phyloP scores from a whole-genome alignment of 2,888 invertebrate species.

The Apamea monoglypha region DNA sequence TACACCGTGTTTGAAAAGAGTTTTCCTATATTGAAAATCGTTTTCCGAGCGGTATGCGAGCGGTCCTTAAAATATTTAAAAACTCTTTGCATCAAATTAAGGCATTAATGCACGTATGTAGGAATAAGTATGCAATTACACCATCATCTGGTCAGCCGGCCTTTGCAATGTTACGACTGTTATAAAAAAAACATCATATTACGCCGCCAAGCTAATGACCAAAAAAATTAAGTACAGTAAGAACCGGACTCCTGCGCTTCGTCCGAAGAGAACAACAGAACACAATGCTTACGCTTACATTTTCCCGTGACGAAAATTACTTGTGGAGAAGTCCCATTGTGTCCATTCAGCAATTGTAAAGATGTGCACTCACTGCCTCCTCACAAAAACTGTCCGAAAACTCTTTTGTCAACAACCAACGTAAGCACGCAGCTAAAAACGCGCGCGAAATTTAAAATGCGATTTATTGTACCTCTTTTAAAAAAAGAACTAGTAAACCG shows the following conservation, averaged over 20 bases:
- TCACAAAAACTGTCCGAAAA: conserved; percentile 71
- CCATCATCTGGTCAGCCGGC: conserved; percentile 70
- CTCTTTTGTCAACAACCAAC: conserved; percentile 61
- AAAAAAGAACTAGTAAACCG: conserved; percentile 65
- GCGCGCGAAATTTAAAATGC: conserved; percentile 53
- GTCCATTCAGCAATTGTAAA: conserved; percentile 78
- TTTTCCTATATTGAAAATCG: conserved; percentile 6
- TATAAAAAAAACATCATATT: conserved; percentile 14
- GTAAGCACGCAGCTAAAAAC: conserved; percentile 15
- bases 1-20: background rate
- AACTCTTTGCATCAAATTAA: background rate
- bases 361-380: conserved; percentile 75
- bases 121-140: conserved; percentile 70
- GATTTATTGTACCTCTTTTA: conserved; percentile 49
- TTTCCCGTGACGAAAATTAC: conserved; percentile 86
- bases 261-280: conserved; percentile 72
- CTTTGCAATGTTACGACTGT: conserved; percentile 16
- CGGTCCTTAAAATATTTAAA: background rate
- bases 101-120: conserved; percentile 12
- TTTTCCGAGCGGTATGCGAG: background rate
- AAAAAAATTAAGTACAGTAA: conserved; percentile 47
- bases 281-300: conserved; percentile 88
- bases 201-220: background rate
- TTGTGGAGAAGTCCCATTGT: conserved; percentile 83
- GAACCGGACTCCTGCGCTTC: conserved; percentile 48